phyloP scores from a whole-genome alignment of 2,888 invertebrate genomes.

The Ochropleura leucogaster region DNA sequence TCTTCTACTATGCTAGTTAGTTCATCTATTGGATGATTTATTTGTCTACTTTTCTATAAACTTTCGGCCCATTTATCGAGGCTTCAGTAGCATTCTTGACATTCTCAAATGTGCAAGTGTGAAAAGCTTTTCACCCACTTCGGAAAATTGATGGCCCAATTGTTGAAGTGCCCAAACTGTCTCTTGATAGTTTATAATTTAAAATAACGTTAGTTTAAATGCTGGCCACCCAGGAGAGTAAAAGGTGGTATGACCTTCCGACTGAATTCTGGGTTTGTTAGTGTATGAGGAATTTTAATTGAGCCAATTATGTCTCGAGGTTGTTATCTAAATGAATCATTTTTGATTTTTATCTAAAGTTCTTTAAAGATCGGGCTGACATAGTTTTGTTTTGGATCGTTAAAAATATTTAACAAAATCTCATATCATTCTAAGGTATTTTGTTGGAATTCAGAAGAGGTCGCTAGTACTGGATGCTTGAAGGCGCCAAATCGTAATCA shows the following conservation, averaged over 20 bases:
- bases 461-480: background rate
- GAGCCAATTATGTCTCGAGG: slow-evolving; percentile 47
- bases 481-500: background rate
- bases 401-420: background rate
- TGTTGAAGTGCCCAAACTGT: background rate
- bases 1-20: background rate
- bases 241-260: slow-evolving; percentile 26
- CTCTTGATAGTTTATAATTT: background rate
- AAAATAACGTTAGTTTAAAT: background rate
- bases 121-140: background rate
- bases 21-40: background rate
- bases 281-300: slow-evolving; percentile 55
- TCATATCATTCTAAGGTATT: background rate
- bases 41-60: background rate
- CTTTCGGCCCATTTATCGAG: background rate
- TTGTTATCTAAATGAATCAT: slow-evolving; percentile 20
- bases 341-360: slow-evolving; percentile 40
- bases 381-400: slow-evolving; percentile 13
- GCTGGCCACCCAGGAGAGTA: slow-evolving; percentile 19
- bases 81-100: background rate
- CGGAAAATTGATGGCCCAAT: background rate
- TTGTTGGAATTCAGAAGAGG: background rate
- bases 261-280: slow-evolving; percentile 27
- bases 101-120: background rate
- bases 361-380: slow-evolving; percentile 2